Evolutionary conservation across 2,113 vertebrate species (phyloP).

Genomic region (Mobula hypostoma): DNA sequence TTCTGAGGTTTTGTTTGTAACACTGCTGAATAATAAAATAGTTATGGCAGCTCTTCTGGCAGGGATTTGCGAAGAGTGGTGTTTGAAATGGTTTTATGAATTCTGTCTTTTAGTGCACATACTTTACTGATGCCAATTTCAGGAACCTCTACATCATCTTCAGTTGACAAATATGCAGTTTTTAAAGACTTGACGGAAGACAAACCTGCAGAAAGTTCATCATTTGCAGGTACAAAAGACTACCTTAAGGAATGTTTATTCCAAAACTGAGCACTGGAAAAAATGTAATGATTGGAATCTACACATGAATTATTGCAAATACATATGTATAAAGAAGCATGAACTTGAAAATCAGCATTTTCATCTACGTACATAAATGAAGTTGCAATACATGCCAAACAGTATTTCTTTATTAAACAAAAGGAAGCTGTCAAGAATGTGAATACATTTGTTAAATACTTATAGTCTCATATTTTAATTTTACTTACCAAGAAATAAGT

Average conservation of each 20-base stretch:
- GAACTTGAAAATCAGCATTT: no score
- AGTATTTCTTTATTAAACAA: not conserved
- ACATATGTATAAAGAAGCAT: not conserved
- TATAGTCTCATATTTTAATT: not conserved
- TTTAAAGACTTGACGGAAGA: constrained; percentile 86
- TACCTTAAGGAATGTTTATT: not conserved
- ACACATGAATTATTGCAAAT: not conserved
- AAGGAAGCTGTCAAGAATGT: not conserved
- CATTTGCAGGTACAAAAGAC: constrained; percentile 70
- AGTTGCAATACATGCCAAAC: constrained; percentile 10
- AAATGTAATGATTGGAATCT: not conserved
- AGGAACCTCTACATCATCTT: constrained; percentile 61
- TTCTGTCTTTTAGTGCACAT: constrained; percentile 59
- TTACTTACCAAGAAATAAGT: not conserved
- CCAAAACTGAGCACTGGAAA: not conserved
- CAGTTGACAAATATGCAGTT: constrained; percentile 84
- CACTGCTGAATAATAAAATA: not conserved
- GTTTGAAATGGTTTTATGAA: not conserved
- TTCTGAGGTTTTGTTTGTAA: not conserved
- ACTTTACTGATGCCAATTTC: constrained; percentile 80
- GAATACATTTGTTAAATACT: not conserved
- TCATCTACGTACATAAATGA: constrained; percentile 11
- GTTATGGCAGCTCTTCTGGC: not conserved
- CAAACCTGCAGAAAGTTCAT: constrained; percentile 65
- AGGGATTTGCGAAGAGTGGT: not conserved